phyloP scores from a whole-genome alignment of 2,888 invertebrate species.

The Harpalus rufipes region DNA sequence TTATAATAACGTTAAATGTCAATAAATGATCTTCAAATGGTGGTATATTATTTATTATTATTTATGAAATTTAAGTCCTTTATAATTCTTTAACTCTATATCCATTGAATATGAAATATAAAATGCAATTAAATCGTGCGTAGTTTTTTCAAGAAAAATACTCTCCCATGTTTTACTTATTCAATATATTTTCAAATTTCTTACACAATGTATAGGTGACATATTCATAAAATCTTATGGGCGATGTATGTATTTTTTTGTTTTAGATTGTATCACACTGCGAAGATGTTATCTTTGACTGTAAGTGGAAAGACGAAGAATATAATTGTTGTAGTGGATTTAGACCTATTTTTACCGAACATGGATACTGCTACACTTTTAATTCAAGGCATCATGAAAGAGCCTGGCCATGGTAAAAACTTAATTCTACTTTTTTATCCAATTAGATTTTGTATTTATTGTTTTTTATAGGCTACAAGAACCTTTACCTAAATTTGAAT shows the following conservation, averaged over 20 bases:
- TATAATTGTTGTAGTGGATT: conserved; percentile 84
- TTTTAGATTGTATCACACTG: conserved; percentile 81
- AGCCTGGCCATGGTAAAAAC: conserved; percentile 79
- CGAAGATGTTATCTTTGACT: conserved; percentile 81
- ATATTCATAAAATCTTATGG: too few relatives aligned
- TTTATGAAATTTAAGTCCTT: too few relatives aligned
- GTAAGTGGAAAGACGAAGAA: conserved; percentile 84
- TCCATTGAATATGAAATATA: too few relatives aligned
- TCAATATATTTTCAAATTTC: too few relatives aligned
- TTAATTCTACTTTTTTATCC: background rate
- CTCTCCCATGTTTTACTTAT: too few relatives aligned
- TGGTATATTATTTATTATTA: too few relatives aligned
- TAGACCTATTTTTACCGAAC: conserved; percentile 86
- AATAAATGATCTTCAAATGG: too few relatives aligned
- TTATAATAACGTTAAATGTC: too few relatives aligned
- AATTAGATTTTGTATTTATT: conserved; percentile 10
- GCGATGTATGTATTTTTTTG: background rate
- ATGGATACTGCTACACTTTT: conserved; percentile 87
- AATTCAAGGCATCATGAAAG: conserved; percentile 82
- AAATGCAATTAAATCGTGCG: too few relatives aligned
- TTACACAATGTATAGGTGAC: too few relatives aligned
- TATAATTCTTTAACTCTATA: too few relatives aligned
- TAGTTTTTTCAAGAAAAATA: too few relatives aligned
- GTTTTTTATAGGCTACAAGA: conserved; percentile 76
- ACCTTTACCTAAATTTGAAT: conserved; percentile 77